A percentile compares a stretch with the other conserved stretches of the same genome.
These are phyloP conservation scores for Limnodromus scolopaceus DNA, from an alignment of 2,797 vertebrate genomes.

Conservation along the genomic window DNA sequence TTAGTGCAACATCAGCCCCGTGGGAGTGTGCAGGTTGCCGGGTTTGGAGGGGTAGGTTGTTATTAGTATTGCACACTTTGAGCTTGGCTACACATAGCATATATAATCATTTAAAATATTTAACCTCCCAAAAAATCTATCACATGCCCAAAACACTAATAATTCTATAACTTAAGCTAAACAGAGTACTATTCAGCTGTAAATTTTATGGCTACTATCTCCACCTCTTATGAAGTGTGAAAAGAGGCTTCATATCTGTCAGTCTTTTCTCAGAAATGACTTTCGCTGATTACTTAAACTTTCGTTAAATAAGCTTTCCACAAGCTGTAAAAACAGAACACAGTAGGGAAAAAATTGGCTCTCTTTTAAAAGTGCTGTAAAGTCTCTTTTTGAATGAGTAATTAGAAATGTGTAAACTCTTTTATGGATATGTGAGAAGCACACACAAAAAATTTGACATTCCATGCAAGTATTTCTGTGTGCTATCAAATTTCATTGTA, in stretches of 20 bases:
- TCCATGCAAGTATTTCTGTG: slow-evolving; percentile 62
- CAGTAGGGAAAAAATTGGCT: slow-evolving; percentile 68
- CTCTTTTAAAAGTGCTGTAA: slow-evolving; percentile 70
- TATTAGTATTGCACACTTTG: background rate
- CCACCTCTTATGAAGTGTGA: slow-evolving; percentile 69
- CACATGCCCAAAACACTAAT: background rate
- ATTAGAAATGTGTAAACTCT: slow-evolving; percentile 74
- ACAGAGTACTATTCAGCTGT: slow-evolving; percentile 53
- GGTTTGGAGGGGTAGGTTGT: background rate
- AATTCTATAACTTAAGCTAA: slow-evolving; percentile 56
- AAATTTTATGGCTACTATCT: slow-evolving; percentile 65
- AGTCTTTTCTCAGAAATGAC: slow-evolving; percentile 68
- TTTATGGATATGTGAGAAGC: slow-evolving; percentile 72
- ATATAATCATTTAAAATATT: background rate
- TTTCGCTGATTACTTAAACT: slow-evolving; percentile 72
- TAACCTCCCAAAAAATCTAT: background rate
- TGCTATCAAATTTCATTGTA: slow-evolving; percentile 72
- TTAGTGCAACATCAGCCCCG: background rate
- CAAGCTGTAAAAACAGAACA: slow-evolving; percentile 74
- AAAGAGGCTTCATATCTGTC: slow-evolving; percentile 71
- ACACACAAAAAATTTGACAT: slow-evolving; percentile 54
- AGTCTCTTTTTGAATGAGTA: slow-evolving; percentile 73
- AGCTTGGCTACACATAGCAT: background rate
- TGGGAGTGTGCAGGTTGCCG: background rate
- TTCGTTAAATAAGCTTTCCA: slow-evolving; percentile 71